Conservation (phyloP, 2,888 invertebrate species). For the Mechanitis messenoides region DNA sequence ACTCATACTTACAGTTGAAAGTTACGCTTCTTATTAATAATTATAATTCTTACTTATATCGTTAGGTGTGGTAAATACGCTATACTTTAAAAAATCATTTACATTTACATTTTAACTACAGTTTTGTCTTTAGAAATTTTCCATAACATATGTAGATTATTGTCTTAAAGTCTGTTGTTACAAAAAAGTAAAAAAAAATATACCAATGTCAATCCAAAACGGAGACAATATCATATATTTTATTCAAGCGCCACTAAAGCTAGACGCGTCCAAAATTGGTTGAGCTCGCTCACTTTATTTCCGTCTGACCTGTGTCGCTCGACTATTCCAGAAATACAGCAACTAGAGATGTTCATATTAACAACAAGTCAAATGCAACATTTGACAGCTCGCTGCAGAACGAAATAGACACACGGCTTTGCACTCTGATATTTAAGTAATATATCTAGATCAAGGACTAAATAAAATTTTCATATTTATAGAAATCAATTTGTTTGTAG, state of each 20-base stretch:
- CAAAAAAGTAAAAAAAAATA: background rate
- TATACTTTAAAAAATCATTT: too few species aligned
- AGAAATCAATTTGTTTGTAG: too few species aligned
- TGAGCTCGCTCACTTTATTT: conserved; percentile 72
- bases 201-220: background rate
- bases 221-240: conserved; percentile 52
- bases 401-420: conserved; percentile 54
- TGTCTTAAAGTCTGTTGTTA: too few species aligned
- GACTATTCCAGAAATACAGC: conserved; percentile 64
- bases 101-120: too few species aligned
- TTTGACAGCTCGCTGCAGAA: conserved; percentile 58
- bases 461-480: conserved; percentile 17
- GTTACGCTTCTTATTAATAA: too few species aligned
- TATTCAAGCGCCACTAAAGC: conserved; percentile 65
- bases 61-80: too few species aligned
- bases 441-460: conserved; percentile 46
- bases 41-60: too few species aligned
- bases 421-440: conserved; percentile 71
- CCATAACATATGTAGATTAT: too few species aligned
- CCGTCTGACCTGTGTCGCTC: conserved; percentile 71
- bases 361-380: conserved; percentile 66
- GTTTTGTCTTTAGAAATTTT: too few species aligned
- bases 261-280: conserved; percentile 70
- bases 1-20: too few species aligned
- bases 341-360: conserved; percentile 65